A percentile compares a stretch with the other conserved stretches of the same genome.
Conservation (phyloP, 1,140 invertebrate species). For the Cecropterus lyciades region DNA sequence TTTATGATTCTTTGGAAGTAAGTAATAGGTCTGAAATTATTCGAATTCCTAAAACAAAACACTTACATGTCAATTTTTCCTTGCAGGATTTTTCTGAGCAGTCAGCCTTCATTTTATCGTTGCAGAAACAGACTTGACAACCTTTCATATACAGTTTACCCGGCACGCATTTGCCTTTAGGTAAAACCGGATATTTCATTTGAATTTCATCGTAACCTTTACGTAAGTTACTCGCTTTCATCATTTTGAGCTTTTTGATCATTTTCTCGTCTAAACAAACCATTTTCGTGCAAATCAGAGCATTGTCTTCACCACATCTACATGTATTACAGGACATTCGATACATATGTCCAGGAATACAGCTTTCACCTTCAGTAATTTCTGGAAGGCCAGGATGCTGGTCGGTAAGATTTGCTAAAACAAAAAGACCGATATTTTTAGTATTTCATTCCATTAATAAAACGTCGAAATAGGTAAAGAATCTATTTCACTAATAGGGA, state of each 20-base stretch:
- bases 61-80: conserved; percentile 30
- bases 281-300: conserved; percentile 69
- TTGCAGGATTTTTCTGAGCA: conserved; percentile 41
- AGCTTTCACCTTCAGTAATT: conserved; percentile 54
- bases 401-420: conserved; percentile 41
- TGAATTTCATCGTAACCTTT: not conserved
- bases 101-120: conserved; percentile 22
- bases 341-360: conserved; percentile 67
- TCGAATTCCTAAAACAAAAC: too few species aligned
- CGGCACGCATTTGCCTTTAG: conserved; percentile 37
- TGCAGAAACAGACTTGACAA: conserved; percentile 58
- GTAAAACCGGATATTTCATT: conserved; percentile 27
- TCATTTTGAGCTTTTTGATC: conserved; percentile 9
- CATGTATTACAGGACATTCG: conserved; percentile 77
- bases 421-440: not conserved
- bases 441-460: too few species aligned
- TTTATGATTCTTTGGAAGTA: too few species aligned
- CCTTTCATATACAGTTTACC: conserved; percentile 53
- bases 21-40: too few species aligned
- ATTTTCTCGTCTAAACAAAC: conserved; percentile 35
- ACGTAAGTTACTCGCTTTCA: too few species aligned
- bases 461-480: too few species aligned
- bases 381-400: conserved; percentile 34
- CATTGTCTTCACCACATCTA: conserved; percentile 60
- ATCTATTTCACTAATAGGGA: too few species aligned